Evolutionary conservation across 2,113 vertebrate species (phyloP), one percentile per base, ranked within the genome.

Genomic region (Colius striatus): DNA sequence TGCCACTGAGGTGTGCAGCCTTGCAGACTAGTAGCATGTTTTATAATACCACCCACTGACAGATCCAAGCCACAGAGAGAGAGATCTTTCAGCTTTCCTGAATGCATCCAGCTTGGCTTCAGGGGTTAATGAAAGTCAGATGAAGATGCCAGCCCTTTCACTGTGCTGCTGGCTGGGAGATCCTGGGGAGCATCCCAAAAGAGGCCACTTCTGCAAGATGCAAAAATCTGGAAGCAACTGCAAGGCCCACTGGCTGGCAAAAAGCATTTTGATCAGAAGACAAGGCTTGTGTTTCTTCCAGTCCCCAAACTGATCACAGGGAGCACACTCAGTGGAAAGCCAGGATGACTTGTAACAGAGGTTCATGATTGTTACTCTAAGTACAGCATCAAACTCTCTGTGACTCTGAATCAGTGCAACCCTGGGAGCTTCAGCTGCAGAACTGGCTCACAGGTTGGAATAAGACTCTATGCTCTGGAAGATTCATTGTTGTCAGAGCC

Each of bases 331-430:
- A 34, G 21, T n/a, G 62, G 34, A 61, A 92, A 89, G 16, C 11
- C 74, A 66, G 57, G 50, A 55, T 43, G 25, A 34, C 62, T 77
- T 73, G 54, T 20, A 26, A 13, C 32, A 34, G 23, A 63, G 10
- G 3, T 25, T 57, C 7, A 3, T 25, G 50, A 38, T 51, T 55
- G 43, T 74, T 68, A 22, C 21, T 77, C 22, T 11, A 61, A 55
- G 16, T 13, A 45, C 10, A 7, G 30, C 2, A 0, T 70, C 22
- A 13, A 51, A 54, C 5, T 70, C 75, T 68, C 68, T 2, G 0
- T 30, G 76, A 30, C 72, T 61, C 29, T 58, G 41, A 84, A 75
- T 36, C 20, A 34, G 22, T 13, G 63, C 41, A 67, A 10, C 86
- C 55, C 73, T 65, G 74, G 71, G 86, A 78, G 78, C 12, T 18